These are phyloP conservation scores for Chrosomus eos DNA, from an alignment of 2,797 vertebrate genomes.

Conservation along the genomic window DNA sequence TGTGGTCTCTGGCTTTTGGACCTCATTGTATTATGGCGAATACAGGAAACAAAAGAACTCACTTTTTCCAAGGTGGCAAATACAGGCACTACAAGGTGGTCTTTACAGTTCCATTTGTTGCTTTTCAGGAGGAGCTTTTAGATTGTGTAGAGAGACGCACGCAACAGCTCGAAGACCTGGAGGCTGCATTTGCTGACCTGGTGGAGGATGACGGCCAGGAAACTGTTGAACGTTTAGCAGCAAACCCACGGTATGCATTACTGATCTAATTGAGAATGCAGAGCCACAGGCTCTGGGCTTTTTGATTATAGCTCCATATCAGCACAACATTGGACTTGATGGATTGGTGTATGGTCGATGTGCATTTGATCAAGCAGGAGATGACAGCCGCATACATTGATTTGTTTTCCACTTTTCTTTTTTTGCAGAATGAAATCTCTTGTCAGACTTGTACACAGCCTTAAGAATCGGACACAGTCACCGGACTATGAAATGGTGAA, in stretches of 20 bases:
- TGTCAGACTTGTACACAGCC: slow-evolving; percentile 82
- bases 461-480: slow-evolving; percentile 83
- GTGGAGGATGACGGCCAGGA: slow-evolving; percentile 89
- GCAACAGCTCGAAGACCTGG: slow-evolving; percentile 92
- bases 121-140: slow-evolving; percentile 77
- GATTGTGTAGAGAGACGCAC: slow-evolving; percentile 88
- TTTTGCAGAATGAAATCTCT: slow-evolving; percentile 86
- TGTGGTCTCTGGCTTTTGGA: neutral
- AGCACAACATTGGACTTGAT: neutral
- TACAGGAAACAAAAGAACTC: neutral
- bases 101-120: neutral
- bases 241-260: slow-evolving; percentile 82
- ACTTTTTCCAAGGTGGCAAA: neutral
- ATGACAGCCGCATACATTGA: neutral
- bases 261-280: neutral
- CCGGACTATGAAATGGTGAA: slow-evolving; percentile 96
- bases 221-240: slow-evolving; percentile 83
- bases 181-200: slow-evolving; percentile 91
- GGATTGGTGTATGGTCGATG: neutral
- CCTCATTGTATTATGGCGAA: neutral
- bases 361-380: slow-evolving; percentile 9
- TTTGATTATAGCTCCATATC: slow-evolving; percentile 4
- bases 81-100: no score
- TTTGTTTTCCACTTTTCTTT: neutral
- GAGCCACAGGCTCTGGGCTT: neutral